These are phyloP conservation scores for Aradophagus sp. DNA, from an alignment of 1,140 invertebrate genomes.

Conservation along the genomic window DNA sequence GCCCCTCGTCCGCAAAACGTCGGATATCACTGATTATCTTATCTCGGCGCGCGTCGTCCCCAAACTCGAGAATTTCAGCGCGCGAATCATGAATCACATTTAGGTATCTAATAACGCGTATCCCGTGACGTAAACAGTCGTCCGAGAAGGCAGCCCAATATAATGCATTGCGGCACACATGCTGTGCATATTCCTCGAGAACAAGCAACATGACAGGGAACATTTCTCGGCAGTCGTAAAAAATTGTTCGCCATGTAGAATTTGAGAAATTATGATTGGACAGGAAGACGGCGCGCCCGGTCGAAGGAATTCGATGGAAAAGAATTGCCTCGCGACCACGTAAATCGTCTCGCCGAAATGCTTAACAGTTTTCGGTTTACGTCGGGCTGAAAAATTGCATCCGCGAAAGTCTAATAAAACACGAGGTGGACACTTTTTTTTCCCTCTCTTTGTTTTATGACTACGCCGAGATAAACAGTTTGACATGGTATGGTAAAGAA, in stretches of 20 bases:
- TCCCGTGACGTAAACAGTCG: conserved; percentile 50
- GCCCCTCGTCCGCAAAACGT: conserved; percentile 11
- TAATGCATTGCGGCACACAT: conserved; percentile 39
- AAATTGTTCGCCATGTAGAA: conserved; percentile 14
- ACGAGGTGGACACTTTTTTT: too few relatives aligned
- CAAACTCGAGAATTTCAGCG: conserved; percentile 29
- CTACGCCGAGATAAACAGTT: too few relatives aligned
- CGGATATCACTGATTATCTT: conserved; percentile 52
- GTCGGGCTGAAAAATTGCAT: too few relatives aligned
- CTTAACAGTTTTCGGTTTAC: too few relatives aligned
- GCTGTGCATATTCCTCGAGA: conserved; percentile 38
- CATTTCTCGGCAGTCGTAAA: conserved; percentile 27
- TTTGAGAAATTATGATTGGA: conserved; percentile 39
- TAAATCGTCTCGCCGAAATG: too few relatives aligned
- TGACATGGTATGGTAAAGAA: too few relatives aligned
- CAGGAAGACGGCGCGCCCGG: too few relatives aligned
- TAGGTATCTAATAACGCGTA: conserved; percentile 55
- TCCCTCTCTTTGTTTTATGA: too few relatives aligned
- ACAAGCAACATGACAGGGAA: conserved; percentile 36
- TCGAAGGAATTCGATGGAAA: too few relatives aligned
- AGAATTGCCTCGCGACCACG: too few relatives aligned
- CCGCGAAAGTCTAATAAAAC: too few relatives aligned
- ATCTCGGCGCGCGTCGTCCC: conserved; percentile 15
- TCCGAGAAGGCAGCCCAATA: conserved; percentile 26
- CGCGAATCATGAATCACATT: conserved; percentile 41